These are phyloP conservation scores for Brachionus angularis DNA, from an alignment of 1,140 invertebrate species.

Conservation along the genomic window DNA sequence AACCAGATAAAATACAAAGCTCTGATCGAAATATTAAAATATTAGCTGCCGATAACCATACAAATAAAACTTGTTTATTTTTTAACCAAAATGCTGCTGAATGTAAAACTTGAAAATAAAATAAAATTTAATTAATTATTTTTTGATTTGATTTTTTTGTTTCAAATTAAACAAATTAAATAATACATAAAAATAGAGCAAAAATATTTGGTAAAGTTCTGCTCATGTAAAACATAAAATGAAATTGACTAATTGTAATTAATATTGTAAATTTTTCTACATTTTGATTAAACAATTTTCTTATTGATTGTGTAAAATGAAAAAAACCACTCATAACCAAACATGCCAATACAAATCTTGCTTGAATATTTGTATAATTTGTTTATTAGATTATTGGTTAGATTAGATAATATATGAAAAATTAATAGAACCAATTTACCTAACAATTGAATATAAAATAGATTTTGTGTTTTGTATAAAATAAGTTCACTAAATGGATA, in stretches of 20 bases:
- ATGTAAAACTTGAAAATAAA: constrained; percentile 68
- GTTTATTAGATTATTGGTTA: no score
- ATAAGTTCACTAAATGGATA: constrained; percentile 63
- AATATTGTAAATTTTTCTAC: constrained; percentile 76
- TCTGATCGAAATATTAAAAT: constrained; percentile 88
- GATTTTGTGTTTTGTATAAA: neutral
- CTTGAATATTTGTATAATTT: constrained; percentile 65
- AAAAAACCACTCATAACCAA: constrained; percentile 71
- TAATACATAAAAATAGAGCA: constrained; percentile 83
- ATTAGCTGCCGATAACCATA: constrained; percentile 75
- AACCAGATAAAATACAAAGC: constrained; percentile 64
- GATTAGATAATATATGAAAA: no score
- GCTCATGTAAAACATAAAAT: constrained; percentile 93
- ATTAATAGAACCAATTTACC: constrained; percentile 21
- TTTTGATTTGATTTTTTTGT: no score
- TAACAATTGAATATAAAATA: constrained; percentile 16
- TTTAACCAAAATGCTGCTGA: constrained; percentile 78
- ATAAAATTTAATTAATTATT: constrained; percentile 22
- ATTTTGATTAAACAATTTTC: constrained; percentile 70
- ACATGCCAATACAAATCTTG: constrained; percentile 72
- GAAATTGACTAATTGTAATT: constrained; percentile 86
- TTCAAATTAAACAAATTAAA: no score
- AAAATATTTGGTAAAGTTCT: constrained; percentile 92
- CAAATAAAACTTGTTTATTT: constrained; percentile 69
- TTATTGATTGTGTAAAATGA: constrained; percentile 62